A percentile compares a stretch with the other conserved stretches of the same genome.
Conservation (phyloP, 2,113 vertebrate genomes). For the Phycodurus eques region DNA sequence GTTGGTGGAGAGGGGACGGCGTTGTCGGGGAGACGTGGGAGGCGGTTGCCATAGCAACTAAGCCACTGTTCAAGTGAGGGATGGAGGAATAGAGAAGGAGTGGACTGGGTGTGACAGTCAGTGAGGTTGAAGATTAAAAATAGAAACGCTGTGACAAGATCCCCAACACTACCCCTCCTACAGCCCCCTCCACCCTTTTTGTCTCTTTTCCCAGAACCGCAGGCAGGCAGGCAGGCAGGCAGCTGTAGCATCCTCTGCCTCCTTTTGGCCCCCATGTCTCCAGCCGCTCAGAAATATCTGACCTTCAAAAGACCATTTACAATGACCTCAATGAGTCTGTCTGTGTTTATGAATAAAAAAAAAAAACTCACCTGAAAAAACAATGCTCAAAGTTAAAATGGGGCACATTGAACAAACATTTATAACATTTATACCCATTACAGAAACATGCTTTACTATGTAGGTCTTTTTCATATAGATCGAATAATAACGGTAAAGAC, state of each 20-base stretch:
- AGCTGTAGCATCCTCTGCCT: slow-evolving; percentile 17
- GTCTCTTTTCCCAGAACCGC: background rate
- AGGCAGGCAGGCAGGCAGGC: slow-evolving; percentile 1
- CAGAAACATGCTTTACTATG: too few species aligned
- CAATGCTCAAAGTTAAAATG: background rate
- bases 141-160: slow-evolving; percentile 68
- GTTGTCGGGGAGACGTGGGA: slow-evolving; percentile 66
- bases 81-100: slow-evolving; percentile 52
- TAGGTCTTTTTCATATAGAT: too few species aligned
- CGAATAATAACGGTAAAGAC: too few species aligned
- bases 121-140: slow-evolving; percentile 64
- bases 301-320: slow-evolving; percentile 45
- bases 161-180: slow-evolving; percentile 28
- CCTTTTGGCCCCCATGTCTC: slow-evolving; percentile 6
- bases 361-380: background rate
- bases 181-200: background rate
- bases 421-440: background rate
- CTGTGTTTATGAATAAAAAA: background rate
- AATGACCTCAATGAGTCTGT: slow-evolving; percentile 20
- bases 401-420: background rate
- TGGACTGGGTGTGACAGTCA: slow-evolving; percentile 67
- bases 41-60: slow-evolving; percentile 65
- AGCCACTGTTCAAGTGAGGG: slow-evolving; percentile 53
- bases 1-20: background rate
- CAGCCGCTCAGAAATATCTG: slow-evolving; percentile 45